Conservation (phyloP, 2,113 vertebrate genomes). For the Tympanuchus pallidicinctus region DNA sequence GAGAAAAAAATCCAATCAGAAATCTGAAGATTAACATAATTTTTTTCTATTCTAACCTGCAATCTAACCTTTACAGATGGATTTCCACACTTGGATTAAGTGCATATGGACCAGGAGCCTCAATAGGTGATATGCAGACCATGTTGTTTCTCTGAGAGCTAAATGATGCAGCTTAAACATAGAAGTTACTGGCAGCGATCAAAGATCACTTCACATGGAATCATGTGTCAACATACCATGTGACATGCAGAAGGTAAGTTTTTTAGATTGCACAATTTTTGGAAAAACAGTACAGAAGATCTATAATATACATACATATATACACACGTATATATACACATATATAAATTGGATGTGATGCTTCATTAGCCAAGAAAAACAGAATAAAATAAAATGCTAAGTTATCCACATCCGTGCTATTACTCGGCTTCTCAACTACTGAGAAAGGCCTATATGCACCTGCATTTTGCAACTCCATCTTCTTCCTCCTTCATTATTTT, state of each 20-base stretch:
- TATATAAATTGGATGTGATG: background rate
- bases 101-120: background rate
- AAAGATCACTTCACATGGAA: background rate
- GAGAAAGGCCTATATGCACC: background rate
- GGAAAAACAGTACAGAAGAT: background rate
- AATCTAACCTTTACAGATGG: background rate
- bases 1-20: background rate
- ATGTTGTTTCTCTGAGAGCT: background rate
- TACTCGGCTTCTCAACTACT: rapidly evolving
- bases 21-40: background rate
- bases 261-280: background rate
- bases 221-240: rapidly evolving
- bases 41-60: background rate
- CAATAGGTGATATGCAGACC: background rate
- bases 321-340: background rate
- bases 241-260: background rate
- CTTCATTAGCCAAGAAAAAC: background rate
- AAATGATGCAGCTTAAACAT: background rate
- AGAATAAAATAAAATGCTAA: background rate
- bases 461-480: background rate
- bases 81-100: background rate
- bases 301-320: background rate
- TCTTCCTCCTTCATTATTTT: background rate
- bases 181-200: background rate
- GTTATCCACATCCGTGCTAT: background rate